phyloP scores from a whole-genome alignment of 2,888 invertebrate genomes.

The Epistrophella euchroma region DNA sequence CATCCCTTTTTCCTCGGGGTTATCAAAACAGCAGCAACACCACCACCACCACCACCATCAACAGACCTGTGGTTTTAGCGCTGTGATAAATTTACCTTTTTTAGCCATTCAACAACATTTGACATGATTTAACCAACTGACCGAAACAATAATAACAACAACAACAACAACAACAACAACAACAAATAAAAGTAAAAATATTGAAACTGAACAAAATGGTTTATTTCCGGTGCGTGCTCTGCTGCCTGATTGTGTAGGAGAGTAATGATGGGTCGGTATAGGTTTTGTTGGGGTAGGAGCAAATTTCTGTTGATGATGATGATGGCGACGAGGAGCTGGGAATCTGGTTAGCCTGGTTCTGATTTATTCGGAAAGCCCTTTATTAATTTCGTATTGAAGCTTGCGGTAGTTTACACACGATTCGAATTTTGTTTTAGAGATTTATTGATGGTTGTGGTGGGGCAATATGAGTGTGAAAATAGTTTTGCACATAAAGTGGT shows the following conservation, averaged over 20 bases:
- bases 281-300: neutral
- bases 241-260: slow-evolving; percentile 35
- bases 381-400: slow-evolving; percentile 66
- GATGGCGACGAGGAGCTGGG: neutral
- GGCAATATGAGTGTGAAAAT: slow-evolving; percentile 48
- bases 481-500: slow-evolving; percentile 32
- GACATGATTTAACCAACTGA: slow-evolving; percentile 47
- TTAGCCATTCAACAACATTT: slow-evolving; percentile 45
- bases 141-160: slow-evolving; percentile 27
- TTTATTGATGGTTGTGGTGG: slow-evolving; percentile 51
- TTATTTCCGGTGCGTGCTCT: slow-evolving; percentile 52
- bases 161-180: slow-evolving; percentile 27
- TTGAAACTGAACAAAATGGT: slow-evolving; percentile 32
- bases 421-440: slow-evolving; percentile 47
- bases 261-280: neutral
- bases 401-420: slow-evolving; percentile 59
- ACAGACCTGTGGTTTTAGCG: slow-evolving; percentile 36
- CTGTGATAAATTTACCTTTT: slow-evolving; percentile 36
- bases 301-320: neutral
- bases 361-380: slow-evolving; percentile 63
- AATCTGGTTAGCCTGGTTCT: slow-evolving; percentile 37
- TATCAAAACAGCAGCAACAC: slow-evolving; percentile 1
- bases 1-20: neutral
- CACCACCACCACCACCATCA: neutral
- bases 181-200: slow-evolving; percentile 9